These are phyloP conservation scores for Dromaius novaehollandiae DNA, from an alignment of 2,113 vertebrate genomes.

Conservation along the genomic window DNA sequence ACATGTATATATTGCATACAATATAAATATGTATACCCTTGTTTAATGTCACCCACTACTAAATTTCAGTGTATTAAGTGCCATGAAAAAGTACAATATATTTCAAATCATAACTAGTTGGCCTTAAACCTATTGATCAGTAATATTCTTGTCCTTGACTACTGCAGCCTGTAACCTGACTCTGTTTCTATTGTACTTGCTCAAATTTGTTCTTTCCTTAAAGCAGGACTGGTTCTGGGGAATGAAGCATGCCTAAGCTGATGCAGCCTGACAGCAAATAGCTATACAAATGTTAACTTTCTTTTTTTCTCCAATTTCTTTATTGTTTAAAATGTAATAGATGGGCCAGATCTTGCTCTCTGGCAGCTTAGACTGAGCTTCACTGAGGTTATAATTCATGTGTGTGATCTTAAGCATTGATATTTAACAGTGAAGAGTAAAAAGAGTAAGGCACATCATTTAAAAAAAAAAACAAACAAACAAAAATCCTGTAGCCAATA, in stretches of 20 bases:
- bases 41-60: slow-evolving; percentile 41
- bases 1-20: not conserved
- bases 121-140: slow-evolving; percentile 69
- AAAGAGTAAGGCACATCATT: not conserved
- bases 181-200: slow-evolving; percentile 33
- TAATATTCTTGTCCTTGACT: slow-evolving; percentile 27
- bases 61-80: slow-evolving; percentile 64
- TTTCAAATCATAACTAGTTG: slow-evolving; percentile 38
- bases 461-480: not conserved
- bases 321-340: not conserved
- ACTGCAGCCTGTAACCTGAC: not conserved
- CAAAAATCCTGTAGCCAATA: not conserved
- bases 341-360: not conserved
- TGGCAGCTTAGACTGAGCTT: not conserved
- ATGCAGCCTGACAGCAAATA: not conserved
- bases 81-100: slow-evolving; percentile 42
- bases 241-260: slow-evolving; percentile 10
- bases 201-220: not conserved
- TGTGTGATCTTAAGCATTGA: not conserved
- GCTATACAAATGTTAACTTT: slow-evolving; percentile 25
- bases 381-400: not conserved
- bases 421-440: not conserved
- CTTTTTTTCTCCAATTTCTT: not conserved
- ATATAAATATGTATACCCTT: not conserved
- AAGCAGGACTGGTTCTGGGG: not conserved